Evolutionary conservation across 1,140 invertebrate genomes (phyloP).

Genomic region (Heliconius eleuchia): DNA sequence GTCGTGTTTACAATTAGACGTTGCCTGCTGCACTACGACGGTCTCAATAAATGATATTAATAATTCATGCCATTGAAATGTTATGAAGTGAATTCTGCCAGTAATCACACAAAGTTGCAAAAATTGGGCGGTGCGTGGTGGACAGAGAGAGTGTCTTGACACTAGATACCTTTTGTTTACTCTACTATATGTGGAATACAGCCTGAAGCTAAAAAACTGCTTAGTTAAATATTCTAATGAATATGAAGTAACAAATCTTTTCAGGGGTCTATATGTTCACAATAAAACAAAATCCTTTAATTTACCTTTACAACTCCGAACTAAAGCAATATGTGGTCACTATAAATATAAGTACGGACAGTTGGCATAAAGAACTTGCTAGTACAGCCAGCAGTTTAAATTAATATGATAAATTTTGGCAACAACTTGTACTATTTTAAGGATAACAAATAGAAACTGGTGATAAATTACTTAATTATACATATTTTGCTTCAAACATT

Average conservation of each 20-base stretch:
- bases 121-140: too few relatives aligned
- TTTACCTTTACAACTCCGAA: conserved; percentile 6
- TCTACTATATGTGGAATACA: not conserved
- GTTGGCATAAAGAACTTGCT: conserved; percentile 13
- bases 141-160: too few relatives aligned
- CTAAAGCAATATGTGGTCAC: conserved; percentile 13
- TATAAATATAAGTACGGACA: conserved; percentile 14
- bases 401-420: not conserved
- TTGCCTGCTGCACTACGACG: too few relatives aligned
- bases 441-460: not conserved
- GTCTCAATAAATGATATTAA: too few relatives aligned
- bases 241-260: not conserved
- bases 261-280: not conserved
- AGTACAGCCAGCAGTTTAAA: conserved; percentile 4
- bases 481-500: not conserved
- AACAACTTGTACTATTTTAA: not conserved
- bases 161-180: too few relatives aligned
- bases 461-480: not conserved
- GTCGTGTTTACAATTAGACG: too few relatives aligned
- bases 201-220: not conserved
- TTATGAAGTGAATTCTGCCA: too few relatives aligned
- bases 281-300: conserved; percentile 14
- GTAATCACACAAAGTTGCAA: too few relatives aligned
- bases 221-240: not conserved
- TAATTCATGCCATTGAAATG: too few relatives aligned